Evolutionary conservation across 1,140 invertebrate species (phyloP).

Genomic region (Zaprionus ghesquierei): DNA sequence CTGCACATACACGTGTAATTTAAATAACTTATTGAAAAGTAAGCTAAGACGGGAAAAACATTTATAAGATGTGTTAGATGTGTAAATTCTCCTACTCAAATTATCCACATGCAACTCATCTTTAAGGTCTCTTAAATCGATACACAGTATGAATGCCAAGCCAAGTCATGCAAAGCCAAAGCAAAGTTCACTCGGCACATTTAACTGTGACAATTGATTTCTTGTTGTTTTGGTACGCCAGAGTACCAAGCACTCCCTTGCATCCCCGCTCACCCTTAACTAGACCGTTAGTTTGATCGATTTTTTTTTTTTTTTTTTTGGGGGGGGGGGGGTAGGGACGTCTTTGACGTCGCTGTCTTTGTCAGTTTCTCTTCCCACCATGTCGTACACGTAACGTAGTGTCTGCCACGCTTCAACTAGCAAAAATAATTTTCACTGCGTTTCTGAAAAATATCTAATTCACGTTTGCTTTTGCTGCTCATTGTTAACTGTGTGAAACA

Average conservation of each 20-base stretch:
- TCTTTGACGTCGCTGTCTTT: constrained; percentile 3
- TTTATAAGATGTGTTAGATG: not conserved
- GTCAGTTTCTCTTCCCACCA: constrained; percentile 14
- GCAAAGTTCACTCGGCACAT: constrained; percentile 24
- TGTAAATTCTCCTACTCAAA: not conserved
- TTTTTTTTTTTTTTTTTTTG: constrained; percentile 32
- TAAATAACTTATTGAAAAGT: constrained; percentile 18
- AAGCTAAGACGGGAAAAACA: not conserved
- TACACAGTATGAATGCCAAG: constrained; percentile 21
- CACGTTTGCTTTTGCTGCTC: constrained; percentile 8
- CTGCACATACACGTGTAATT: too few relatives aligned
- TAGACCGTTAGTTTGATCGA: constrained; percentile 63
- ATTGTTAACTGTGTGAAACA: constrained; percentile 18
- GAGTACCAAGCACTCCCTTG: not conserved
- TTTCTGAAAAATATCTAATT: constrained; percentile 39
- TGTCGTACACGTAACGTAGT: constrained; percentile 61
- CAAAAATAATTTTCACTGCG: constrained; percentile 47
- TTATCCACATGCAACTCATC: not conserved
- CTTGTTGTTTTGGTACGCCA: constrained; percentile 17
- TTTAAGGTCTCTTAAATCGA: constrained; percentile 41
- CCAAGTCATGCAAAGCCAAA: not conserved
- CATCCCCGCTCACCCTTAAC: not conserved
- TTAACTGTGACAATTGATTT: constrained; percentile 55
- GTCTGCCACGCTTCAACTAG: constrained; percentile 38
- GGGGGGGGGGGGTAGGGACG: not conserved